Base-by-base conservation (phyloP, 2,797 vertebrate species). In the Pseudocheirus occidentalis region DNA sequence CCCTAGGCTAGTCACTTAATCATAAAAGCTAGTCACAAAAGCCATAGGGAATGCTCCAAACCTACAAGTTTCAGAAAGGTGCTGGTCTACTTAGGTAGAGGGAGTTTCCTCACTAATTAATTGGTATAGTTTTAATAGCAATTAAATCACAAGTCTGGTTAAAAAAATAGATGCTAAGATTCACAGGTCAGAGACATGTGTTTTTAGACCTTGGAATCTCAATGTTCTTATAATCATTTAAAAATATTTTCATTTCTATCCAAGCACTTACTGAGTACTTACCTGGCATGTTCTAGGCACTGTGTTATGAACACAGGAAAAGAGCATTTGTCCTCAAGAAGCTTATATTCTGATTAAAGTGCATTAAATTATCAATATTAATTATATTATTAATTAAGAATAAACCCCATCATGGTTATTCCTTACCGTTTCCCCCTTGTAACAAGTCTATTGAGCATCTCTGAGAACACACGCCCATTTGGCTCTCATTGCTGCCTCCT, bases 141-240 rank as follows among this genome's bases (percentile, higher is more conserved):
- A 50, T 87, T 87, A 50, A 50, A 50, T 50, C 40, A 50, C 40
- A 28, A 34, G 11, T 87, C 40, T 50, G 40, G 40, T 50, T 24
- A 87, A 87, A 87, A 87, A 87, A 9, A 40, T 27, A 50, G 0
- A 46, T 50, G 73, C 9, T 87, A 50, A 87, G 40, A 87, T 27
- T 87, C 73, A 87, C 73, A 87, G 18, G 73, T 50, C 40, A 50
- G 40, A 87, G 24, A 40, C 1, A 1, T 2, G 56, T 27, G 16
- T 90, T 92, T 95, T 93, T 89, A 93, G 5, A 81, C 53, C 28
- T n/a, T 95, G 92, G 52, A 28, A 34, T 53, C 3, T 91, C 53
- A 31, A 40, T 52, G 50, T 59, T 81, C 73, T 93, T 13, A 0
- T 94, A 54, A 29, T 46, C 29, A 50, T 50, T 81, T 46, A 27